phyloP scores from a whole-genome alignment of 2,888 invertebrate genomes.

The Lochmaea crataegi region DNA sequence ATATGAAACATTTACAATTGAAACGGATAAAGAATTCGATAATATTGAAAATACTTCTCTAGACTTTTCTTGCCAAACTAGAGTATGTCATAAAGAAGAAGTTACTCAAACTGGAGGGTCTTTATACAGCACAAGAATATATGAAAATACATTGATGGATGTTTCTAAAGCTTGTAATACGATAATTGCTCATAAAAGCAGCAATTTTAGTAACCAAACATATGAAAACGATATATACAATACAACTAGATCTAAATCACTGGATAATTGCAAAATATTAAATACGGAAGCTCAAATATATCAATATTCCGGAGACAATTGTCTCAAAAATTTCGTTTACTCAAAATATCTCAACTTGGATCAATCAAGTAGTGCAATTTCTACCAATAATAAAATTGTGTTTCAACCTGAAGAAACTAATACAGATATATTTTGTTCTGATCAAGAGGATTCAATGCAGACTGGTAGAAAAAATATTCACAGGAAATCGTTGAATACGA shows the following conservation, averaged over 20 bases:
- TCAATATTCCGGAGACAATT: background rate
- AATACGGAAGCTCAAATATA: background rate
- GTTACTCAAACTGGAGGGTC: too few relatives aligned
- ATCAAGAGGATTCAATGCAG: background rate
- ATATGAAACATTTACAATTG: background rate
- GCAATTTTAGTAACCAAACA: background rate
- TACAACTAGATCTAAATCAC: background rate
- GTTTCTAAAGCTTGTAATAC: background rate
- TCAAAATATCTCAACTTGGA: background rate
- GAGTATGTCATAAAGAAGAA: background rate
- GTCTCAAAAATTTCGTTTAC: background rate
- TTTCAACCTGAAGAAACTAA: background rate
- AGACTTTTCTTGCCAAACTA: background rate
- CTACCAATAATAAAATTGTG: background rate
- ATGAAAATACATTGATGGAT: too few relatives aligned
- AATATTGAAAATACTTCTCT: background rate
- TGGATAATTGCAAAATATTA: background rate
- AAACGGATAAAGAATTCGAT: background rate
- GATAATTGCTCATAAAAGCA: background rate
- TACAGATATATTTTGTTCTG: background rate
- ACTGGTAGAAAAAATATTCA: background rate
- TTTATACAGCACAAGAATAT: too few relatives aligned
- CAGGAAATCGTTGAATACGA: too few relatives aligned
- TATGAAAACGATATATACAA: too few relatives aligned
- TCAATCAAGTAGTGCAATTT: background rate